Conservation (phyloP, 2,113 vertebrate species). For the Glaucomys volans region DNA sequence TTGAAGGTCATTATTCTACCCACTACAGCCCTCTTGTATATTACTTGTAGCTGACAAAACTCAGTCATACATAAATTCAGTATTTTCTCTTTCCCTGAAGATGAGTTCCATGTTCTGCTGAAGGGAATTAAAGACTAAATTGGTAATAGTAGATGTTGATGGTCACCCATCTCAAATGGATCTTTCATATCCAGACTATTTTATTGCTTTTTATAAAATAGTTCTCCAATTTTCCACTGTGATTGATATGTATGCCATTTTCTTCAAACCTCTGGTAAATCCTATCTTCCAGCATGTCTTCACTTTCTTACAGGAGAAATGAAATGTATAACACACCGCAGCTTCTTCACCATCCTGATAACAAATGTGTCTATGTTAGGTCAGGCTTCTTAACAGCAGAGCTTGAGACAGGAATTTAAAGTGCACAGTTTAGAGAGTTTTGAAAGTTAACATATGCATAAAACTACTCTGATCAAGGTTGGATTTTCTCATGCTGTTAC, state of each 20-base stretch:
- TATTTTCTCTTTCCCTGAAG: neutral
- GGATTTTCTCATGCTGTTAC: neutral
- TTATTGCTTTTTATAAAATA: neutral
- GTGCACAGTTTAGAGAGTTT: neutral
- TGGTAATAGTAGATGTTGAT: neutral
- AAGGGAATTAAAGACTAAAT: neutral
- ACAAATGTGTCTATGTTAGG: neutral
- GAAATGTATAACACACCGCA: conserved; percentile 8
- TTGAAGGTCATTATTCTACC: neutral
- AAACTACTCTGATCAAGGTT: neutral
- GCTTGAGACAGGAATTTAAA: neutral
- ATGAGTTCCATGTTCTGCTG: neutral
- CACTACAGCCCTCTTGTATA: neutral
- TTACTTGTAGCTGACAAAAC: conserved; percentile 21
- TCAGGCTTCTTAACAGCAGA: neutral
- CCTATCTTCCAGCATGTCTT: neutral
- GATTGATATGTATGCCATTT: neutral
- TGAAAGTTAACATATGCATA: neutral
- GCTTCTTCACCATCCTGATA: neutral
- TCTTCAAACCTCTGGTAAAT: conserved; percentile 3
- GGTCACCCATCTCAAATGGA: neutral
- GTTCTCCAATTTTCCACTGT: neutral
- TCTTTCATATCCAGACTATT: neutral
- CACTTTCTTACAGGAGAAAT: neutral
- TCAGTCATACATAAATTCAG: neutral